These are phyloP conservation scores for Hydractinia symbiolongicarpus DNA, from an alignment of 30 jellyfish, hydroid and myxozoan genomes.

Conservation along the genomic window DNA sequence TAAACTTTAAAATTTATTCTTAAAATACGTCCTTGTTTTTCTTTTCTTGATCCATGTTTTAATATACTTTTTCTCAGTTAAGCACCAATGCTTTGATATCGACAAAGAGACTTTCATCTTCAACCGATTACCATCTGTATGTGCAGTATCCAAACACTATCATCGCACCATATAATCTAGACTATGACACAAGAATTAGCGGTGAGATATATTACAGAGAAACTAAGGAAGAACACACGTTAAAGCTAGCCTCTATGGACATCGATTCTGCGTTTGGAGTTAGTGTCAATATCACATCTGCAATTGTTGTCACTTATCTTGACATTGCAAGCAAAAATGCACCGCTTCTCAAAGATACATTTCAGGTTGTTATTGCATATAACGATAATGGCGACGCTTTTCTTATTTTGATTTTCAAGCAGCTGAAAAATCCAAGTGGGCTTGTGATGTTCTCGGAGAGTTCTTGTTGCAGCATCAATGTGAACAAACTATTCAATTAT, in stretches of 20 bases:
- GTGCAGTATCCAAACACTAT: neutral
- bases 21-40: too few species aligned
- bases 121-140: neutral
- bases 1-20: too few species aligned
- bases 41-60: too few species aligned
- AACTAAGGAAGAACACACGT: neutral
- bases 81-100: neutral
- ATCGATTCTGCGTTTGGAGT: neutral
- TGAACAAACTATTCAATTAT: too few species aligned
- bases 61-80: neutral
- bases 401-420: neutral
- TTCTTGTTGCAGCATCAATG: neutral
- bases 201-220: slow-evolving; percentile 12
- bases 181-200: neutral
- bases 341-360: neutral
- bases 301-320: neutral
- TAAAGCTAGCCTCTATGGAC: neutral
- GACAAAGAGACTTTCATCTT: neutral
- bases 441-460: slow-evolving; percentile 4
- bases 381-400: neutral
- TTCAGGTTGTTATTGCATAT: neutral
- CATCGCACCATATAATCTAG: neutral
- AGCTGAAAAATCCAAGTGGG: neutral
- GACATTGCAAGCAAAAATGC: neutral
- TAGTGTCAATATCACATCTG: neutral